Conservation (phyloP, 2,113 vertebrate species). For the Pygoscelis antarcticus region DNA sequence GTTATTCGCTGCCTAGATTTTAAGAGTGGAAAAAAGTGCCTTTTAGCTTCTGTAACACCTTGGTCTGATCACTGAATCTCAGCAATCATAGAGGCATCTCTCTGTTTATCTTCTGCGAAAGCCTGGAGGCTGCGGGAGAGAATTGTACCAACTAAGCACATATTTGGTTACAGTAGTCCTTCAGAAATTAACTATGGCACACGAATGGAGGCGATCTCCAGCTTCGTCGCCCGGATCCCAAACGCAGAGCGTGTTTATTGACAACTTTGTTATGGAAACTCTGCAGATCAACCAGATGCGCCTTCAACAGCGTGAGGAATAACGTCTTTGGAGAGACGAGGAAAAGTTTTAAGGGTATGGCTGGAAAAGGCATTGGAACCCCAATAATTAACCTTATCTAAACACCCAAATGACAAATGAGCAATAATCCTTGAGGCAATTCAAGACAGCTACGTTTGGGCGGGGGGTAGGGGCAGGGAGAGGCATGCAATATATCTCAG, state of each 20-base stretch:
- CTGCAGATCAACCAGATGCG: background rate
- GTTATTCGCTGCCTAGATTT: background rate
- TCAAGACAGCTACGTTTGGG: background rate
- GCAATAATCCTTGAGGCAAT: background rate
- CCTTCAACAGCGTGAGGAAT: background rate
- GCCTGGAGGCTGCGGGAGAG: conserved; percentile 38
- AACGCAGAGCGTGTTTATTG: background rate
- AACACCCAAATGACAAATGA: background rate
- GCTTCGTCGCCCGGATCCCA: conserved; percentile 1
- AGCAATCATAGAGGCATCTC: conserved; percentile 25
- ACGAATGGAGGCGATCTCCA: conserved; percentile 28
- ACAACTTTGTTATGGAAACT: conserved; percentile 36
- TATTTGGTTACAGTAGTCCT: conserved; percentile 48
- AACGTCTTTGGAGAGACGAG: background rate
- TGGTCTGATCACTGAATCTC: conserved; percentile 16
- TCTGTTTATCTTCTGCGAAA: conserved; percentile 39
- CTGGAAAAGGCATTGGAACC: background rate
- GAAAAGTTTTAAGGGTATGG: background rate
- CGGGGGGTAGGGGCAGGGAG: background rate
- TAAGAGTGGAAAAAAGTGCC: background rate
- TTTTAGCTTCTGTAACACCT: conserved; percentile 13
- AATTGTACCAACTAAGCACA: conserved; percentile 22
- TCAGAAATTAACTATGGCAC: conserved; percentile 42
- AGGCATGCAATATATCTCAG: background rate
- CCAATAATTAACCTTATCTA: conserved; percentile 19